Conservation (phyloP, 2,797 vertebrate species). For the Dryobates pubescens region DNA sequence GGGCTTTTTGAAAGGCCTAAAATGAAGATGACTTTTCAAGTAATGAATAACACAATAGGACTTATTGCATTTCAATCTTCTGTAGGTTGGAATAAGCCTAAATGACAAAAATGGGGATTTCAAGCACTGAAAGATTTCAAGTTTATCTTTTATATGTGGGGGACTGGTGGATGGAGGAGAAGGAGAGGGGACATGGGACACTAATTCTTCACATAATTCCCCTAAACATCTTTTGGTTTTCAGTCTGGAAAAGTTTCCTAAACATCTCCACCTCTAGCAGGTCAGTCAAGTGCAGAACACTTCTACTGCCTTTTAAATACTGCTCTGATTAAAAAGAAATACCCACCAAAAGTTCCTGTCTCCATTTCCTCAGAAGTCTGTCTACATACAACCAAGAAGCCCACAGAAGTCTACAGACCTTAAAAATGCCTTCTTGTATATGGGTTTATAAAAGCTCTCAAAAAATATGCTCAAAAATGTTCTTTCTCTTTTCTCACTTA, state of each 20-base stretch:
- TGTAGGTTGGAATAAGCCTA: neutral
- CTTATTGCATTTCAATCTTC: neutral
- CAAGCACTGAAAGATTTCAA: neutral
- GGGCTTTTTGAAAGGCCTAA: neutral
- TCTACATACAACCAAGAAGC: no score
- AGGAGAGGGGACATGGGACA: rapidly evolving
- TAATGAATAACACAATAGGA: neutral
- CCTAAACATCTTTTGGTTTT: neutral
- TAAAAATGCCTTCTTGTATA: neutral
- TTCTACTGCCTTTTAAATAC: neutral
- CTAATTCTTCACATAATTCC: neutral
- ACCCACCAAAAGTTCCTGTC: neutral
- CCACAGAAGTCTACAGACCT: no score
- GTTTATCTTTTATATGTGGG: rapidly evolving
- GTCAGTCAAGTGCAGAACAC: neutral
- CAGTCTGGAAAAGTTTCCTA: neutral
- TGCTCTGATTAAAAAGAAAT: neutral
- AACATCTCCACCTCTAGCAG: neutral
- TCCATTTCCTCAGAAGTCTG: neutral
- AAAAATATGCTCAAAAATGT: neutral
- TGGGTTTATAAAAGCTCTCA: neutral
- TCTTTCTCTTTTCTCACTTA: neutral
- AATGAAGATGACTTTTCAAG: neutral
- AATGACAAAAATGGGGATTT: neutral
- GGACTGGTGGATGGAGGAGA: rapidly evolving